Base-by-base conservation (phyloP, 2,888 invertebrate genomes). In the Coenonympha glycerion region DNA sequence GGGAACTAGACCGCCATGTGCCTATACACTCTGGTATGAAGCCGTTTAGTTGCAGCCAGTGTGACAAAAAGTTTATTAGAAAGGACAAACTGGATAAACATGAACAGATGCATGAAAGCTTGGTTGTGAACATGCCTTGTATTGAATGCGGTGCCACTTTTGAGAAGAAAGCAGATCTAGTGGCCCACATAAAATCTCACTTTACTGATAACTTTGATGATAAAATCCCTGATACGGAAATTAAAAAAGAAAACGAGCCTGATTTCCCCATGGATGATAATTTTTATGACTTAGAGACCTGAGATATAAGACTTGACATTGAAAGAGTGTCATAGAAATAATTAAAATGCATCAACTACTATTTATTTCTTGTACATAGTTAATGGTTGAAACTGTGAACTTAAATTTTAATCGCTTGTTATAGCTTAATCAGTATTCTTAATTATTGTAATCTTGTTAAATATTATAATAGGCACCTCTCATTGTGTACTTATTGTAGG, bases 11-110 rank as follows among this genome's bases (percentile, higher is more conserved):
- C 58, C 84, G 92, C 0, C 93, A 93, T 73, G 85, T 89, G 11
- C 86, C 90, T 0, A 86, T 92, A 1, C 93, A 93, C 71, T 88
- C 91, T 31, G 92, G 90, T 1, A 85, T 90, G 74, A 91, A 91
- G 61, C 89, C 92, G 1, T 92, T 91, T 65, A 89, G 90, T 44
- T 93, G 93, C 67, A 87, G 84, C 42, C 88, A 89, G 49, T 93
- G 93, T 74, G 90, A 90, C 57, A 91, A 91, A 61, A 88, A 89
- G 57, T 92, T 92, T 68, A 90, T 89, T 30, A 87, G 91, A 39
- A 92, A 91, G 63, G 92, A 93, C 63, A 92, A 92, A 72, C 79
- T 91, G 47, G 86, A 90, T 44, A 85, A 92, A 47, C 93, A 93
- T 73, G 90, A 91, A 73, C 79, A 90, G 60, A 90, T 90, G 61